Conservation (phyloP, 2,797 vertebrate genomes). For the Notolabrus celidotus region DNA sequence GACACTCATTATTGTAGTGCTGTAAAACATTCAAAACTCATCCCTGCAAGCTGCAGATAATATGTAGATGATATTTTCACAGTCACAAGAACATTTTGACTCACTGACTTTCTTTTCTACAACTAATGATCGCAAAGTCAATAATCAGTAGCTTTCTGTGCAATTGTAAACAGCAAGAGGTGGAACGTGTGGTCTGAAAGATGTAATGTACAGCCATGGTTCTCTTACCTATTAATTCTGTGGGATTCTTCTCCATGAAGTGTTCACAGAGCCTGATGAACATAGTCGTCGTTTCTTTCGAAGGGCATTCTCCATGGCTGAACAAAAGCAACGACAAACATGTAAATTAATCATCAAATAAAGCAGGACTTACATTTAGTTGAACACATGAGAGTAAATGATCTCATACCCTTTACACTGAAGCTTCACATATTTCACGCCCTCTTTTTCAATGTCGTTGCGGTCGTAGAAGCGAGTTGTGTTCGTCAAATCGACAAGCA, state of each 20-base stretch:
- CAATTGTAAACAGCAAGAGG: neutral
- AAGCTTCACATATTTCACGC: conserved; percentile 95
- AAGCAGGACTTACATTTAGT: neutral
- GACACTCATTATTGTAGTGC: neutral
- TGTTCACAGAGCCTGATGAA: conserved; percentile 94
- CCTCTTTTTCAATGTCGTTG: conserved; percentile 95
- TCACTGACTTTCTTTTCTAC: no score
- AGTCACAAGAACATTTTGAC: no score
- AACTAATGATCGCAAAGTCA: no score
- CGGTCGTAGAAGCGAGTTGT: conserved; percentile 96
- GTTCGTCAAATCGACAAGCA: conserved; percentile 97
- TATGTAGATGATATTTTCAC: no score
- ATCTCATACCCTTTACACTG: conserved; percentile 94
- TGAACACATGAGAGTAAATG: neutral
- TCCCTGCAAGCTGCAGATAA: no score
- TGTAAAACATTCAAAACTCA: neutral
- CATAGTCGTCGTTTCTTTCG: conserved; percentile 89
- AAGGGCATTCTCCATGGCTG: conserved; percentile 95
- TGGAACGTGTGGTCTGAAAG: neutral
- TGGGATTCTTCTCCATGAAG: conserved; percentile 93
- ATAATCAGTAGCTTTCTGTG: no score
- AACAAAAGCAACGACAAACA: conserved; percentile 21
- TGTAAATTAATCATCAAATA: neutral
- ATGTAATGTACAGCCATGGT: neutral
- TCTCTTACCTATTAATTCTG: conserved; percentile 93